phyloP scores from a whole-genome alignment of 2,113 vertebrate genomes.

The Nettapus auritus region DNA sequence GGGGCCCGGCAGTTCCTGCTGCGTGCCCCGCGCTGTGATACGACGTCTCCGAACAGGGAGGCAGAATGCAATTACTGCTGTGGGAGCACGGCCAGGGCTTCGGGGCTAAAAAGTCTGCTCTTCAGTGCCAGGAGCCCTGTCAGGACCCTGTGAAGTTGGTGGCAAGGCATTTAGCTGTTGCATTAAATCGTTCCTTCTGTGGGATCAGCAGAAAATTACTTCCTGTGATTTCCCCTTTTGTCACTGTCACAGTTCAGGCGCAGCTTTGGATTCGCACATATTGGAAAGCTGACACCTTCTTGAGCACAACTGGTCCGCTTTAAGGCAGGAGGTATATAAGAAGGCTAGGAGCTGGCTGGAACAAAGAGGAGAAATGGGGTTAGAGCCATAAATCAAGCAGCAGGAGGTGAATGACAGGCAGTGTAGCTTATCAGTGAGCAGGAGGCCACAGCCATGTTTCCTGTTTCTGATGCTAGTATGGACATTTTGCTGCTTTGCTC shows the following conservation, averaged over 20 bases:
- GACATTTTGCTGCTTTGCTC: background rate
- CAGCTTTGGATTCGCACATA: background rate
- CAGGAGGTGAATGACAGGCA: conserved; percentile 28
- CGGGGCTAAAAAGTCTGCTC: background rate
- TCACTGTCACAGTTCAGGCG: background rate
- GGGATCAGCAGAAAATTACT: conserved; percentile 29
- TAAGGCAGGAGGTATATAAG: conserved; percentile 7
- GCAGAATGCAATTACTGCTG: conserved; percentile 40
- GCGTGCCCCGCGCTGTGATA: background rate
- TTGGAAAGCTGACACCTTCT: background rate
- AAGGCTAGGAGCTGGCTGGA: background rate
- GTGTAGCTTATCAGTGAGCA: background rate
- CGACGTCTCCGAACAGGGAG: background rate
- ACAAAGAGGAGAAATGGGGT: conserved; percentile 17
- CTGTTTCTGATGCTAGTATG: background rate
- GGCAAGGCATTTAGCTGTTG: background rate
- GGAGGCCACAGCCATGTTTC: background rate
- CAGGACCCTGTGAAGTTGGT: conserved; percentile 1
- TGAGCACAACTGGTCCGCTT: conserved; percentile 5
- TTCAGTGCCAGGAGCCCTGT: background rate
- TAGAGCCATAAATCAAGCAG: conserved; percentile 59
- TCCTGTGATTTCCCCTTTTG: conserved; percentile 25
- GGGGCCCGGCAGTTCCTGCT: background rate
- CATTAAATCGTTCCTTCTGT: background rate
- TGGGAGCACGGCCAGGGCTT: conserved; percentile 11